Evolutionary conservation across 2,888 invertebrate species (phyloP).

Genomic region (Latheticus oryzae): DNA sequence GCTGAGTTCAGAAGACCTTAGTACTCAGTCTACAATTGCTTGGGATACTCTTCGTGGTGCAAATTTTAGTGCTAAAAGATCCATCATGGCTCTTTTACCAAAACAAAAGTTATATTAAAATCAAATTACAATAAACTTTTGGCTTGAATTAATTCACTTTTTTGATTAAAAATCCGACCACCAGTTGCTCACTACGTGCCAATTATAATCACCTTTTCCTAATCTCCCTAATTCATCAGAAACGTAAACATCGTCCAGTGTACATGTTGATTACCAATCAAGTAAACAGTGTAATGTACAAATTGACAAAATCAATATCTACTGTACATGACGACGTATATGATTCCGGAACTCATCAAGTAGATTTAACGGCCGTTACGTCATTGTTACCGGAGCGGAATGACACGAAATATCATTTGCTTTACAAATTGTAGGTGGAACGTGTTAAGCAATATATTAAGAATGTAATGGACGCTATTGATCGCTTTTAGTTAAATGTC

Average conservation of each 20-base stretch:
- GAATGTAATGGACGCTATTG: conserved; percentile 14
- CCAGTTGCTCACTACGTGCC: conserved; percentile 12
- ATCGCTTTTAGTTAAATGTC: conserved; percentile 1
- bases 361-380: conserved; percentile 16
- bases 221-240: conserved; percentile 5
- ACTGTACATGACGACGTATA: no score
- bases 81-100: not conserved
- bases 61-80: no score
- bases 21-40: no score
- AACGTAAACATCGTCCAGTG: not conserved
- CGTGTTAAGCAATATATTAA: conserved; percentile 12
- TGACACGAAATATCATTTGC: conserved; percentile 16
- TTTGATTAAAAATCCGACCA: conserved; percentile 1
- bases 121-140: not conserved
- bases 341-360: conserved; percentile 8
- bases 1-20: no score
- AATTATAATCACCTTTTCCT: not conserved
- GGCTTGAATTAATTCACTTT: not conserved
- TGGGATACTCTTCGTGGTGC: no score
- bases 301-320: no score
- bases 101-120: not conserved
- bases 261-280: no score
- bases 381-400: conserved; percentile 8
- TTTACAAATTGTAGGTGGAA: conserved; percentile 10
- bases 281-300: no score